Conservation (phyloP, 2,888 invertebrate genomes). For the Acrobasis repandana region DNA sequence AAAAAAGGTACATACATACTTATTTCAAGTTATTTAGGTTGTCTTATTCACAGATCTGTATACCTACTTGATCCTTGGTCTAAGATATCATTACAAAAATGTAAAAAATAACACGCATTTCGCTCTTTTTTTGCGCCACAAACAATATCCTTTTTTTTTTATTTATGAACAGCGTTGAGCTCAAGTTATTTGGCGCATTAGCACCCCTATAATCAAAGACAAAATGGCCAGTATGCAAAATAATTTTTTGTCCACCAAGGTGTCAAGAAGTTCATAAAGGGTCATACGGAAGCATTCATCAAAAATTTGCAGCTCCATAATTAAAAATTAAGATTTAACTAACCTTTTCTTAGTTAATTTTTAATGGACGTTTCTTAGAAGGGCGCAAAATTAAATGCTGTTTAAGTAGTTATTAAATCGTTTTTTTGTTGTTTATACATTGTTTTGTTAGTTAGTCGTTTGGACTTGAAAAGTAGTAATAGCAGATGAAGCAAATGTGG, state of each 20-base stretch:
- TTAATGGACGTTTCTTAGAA: constrained; percentile 49
- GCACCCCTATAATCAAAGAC: constrained; percentile 12
- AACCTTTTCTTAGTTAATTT: constrained; percentile 53
- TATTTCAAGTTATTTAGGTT: no score
- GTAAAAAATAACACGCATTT: no score
- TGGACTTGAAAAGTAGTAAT: constrained; percentile 4
- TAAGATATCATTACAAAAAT: no score
- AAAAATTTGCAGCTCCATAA: constrained; percentile 56
- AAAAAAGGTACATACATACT: no score
- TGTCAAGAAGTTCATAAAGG: constrained; percentile 66
- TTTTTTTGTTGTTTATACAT: constrained; percentile 37
- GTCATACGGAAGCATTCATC: constrained; percentile 46
- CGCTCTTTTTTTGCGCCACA: not conserved
- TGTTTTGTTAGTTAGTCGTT: constrained; percentile 20
- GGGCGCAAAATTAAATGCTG: constrained; percentile 43
- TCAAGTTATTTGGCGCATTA: constrained; percentile 16
- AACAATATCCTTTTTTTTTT: not conserved
- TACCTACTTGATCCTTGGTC: no score
- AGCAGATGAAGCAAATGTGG: constrained; percentile 16
- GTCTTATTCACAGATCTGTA: no score
- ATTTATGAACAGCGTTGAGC: constrained; percentile 2
- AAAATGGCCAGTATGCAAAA: constrained; percentile 41
- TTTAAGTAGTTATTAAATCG: constrained; percentile 63
- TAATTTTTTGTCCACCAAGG: constrained; percentile 62
- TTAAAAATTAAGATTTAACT: constrained; percentile 70